Base-by-base conservation (phyloP, 1,140 invertebrate species). In the Dufourea novaeangliae region DNA sequence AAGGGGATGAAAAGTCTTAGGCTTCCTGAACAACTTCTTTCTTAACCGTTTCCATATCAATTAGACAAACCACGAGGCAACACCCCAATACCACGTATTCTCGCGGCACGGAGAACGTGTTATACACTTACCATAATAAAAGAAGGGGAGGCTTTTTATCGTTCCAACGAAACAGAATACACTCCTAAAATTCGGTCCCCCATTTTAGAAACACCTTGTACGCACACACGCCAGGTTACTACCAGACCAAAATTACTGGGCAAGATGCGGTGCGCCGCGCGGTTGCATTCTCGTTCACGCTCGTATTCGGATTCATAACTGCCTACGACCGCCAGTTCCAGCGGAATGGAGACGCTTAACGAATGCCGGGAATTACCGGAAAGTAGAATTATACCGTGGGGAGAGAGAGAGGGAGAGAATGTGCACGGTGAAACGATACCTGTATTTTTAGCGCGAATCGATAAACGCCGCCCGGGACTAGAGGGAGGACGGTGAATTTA, bases 221-320 rank as follows among this genome's bases (percentile, higher is more conserved):
- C 44, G 62, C 39, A 44, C 54, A 14, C 52, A 34, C 14, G 14
- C 14, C 52, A 39, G n/a, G 27, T 12, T 70, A 37, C 44, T 11
- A 25, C 22, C 25, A 56, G 50, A 70, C 17, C 44, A 6, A 32
- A 82, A 82, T 77, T 80, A 67, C 67, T 20, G 57, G 41, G 0
- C 39, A 61, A 78, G 29, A n/a, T 46, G 63, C 67, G 32, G 68
- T 37, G 12, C 27, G 56, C 72, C 72, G 34, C 62, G n/a, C 34
- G 50, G 20, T 11, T 37, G 27, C 66, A 46, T 68, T 63, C 46
- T 59, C 73, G 61, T 81, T 83, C 46, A 34, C 78, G 29, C 64
- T 75, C 50, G 41, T 56, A 67, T 37, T 82, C 32, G 37, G 50
- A 82, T 76, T 80, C 71, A 69, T 69, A 75, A 82, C 61, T 44